Conservation (phyloP, 1,140 invertebrate genomes). For the Xylocopa sonorina region DNA sequence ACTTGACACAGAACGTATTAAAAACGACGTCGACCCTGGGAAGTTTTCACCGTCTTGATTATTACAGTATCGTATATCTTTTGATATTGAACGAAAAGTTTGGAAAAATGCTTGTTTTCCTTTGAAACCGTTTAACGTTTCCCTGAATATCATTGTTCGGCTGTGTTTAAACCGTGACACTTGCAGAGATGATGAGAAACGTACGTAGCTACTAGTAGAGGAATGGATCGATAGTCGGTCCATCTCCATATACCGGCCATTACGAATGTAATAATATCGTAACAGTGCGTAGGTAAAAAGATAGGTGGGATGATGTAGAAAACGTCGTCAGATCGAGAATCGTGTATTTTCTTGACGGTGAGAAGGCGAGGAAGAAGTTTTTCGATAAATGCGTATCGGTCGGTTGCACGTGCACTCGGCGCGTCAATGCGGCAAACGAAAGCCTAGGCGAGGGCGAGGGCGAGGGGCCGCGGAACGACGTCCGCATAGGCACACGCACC, state of each 20-base stretch:
- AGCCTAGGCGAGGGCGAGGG: constrained; percentile 20
- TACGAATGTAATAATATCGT: constrained; percentile 46
- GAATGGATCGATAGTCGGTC: constrained; percentile 51
- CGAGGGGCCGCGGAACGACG: constrained; percentile 26
- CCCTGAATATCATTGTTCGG: not conserved
- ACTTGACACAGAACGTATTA: constrained; percentile 5
- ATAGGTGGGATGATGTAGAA: not conserved
- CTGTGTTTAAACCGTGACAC: not conserved
- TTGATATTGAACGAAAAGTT: not conserved
- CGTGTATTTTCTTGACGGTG: not conserved
- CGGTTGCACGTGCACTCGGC: constrained; percentile 52
- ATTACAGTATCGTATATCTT: not conserved
- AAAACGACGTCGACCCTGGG: not conserved
- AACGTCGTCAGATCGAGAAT: not conserved
- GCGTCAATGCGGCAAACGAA: constrained; percentile 47
- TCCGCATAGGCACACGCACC: constrained; percentile 23
- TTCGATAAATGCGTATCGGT: constrained; percentile 40
- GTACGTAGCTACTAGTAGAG: constrained; percentile 7
- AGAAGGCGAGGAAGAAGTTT: no score
- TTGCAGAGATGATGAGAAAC: constrained; percentile 2
- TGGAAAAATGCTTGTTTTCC: not conserved
- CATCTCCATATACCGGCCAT: constrained; percentile 51
- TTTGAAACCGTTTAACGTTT: not conserved
- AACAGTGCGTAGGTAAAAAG: constrained; percentile 32
- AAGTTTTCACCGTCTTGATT: not conserved